Evolutionary conservation across 92 coral and sea anemone species (phyloP).

Genomic region (Phenganax subtilis): DNA sequence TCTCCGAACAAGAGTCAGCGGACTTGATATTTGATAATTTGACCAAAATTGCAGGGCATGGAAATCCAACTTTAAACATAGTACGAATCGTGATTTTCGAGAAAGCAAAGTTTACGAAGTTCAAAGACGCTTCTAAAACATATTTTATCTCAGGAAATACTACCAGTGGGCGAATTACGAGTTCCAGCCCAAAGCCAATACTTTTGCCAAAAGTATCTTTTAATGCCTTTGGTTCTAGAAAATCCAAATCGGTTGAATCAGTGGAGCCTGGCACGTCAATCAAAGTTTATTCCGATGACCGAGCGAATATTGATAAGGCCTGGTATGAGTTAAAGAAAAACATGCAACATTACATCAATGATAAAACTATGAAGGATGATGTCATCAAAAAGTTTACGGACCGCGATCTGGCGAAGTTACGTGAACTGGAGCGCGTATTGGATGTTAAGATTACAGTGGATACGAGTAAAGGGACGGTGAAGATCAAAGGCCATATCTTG

Average conservation of each 20-base stretch:
- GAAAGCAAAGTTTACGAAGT: background rate
- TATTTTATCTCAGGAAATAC: background rate
- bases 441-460: constrained; percentile 11
- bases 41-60: background rate
- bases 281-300: constrained; percentile 6
- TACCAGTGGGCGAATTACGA: background rate
- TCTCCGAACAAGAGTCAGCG: constrained; percentile 31
- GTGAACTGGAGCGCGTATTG: background rate
- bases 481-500: background rate
- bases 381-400: constrained; percentile 3
- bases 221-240: background rate
- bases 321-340: constrained; percentile 10
- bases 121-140: constrained; percentile 12
- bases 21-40: constrained; percentile 27
- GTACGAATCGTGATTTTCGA: constrained; percentile 12
- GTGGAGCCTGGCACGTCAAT: background rate
- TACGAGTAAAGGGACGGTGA: background rate
- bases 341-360: background rate
- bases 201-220: background rate
- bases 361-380: background rate
- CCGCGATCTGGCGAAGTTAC: background rate
- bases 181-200: background rate
- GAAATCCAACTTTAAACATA: background rate
- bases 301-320: constrained; percentile 2
- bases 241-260: background rate